phyloP scores from a whole-genome alignment of 2,113 vertebrate genomes.

The Leucoraja erinaceus region DNA sequence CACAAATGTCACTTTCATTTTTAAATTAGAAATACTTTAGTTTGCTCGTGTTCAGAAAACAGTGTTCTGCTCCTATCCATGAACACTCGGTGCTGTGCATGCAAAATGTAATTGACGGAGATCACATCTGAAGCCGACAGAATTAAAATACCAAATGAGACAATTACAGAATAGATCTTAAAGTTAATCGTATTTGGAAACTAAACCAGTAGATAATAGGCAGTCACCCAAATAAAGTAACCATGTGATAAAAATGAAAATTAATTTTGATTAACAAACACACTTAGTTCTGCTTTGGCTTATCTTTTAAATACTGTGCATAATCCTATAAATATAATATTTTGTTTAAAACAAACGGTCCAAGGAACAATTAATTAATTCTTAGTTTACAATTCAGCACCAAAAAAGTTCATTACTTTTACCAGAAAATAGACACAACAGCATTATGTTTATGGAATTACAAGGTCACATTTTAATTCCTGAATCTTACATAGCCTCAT shows the following conservation, averaged over 20 bases:
- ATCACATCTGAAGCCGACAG: not conserved
- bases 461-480: conserved; percentile 97
- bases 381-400: conserved; percentile 35
- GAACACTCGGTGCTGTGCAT: not conserved
- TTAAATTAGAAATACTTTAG: not conserved
- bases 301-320: conserved; percentile 26
- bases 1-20: not conserved
- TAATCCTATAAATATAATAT: conserved; percentile 35
- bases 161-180: not conserved
- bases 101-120: not conserved
- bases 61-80: not conserved
- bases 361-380: conserved; percentile 1
- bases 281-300: conserved; percentile 32
- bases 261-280: conserved; percentile 13
- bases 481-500: conserved; percentile 82
- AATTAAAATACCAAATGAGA: not conserved
- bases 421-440: conserved; percentile 49
- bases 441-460: conserved; percentile 63
- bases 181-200: not conserved
- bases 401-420: conserved; percentile 19
- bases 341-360: not conserved
- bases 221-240: not conserved
- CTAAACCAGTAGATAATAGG: not conserved
- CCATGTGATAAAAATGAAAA: conserved; percentile 20
- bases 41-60: not conserved